These are phyloP conservation scores for Speoplatyrhinus poulsoni DNA, from an alignment of 2,113 vertebrate species.

Conservation along the genomic window DNA sequence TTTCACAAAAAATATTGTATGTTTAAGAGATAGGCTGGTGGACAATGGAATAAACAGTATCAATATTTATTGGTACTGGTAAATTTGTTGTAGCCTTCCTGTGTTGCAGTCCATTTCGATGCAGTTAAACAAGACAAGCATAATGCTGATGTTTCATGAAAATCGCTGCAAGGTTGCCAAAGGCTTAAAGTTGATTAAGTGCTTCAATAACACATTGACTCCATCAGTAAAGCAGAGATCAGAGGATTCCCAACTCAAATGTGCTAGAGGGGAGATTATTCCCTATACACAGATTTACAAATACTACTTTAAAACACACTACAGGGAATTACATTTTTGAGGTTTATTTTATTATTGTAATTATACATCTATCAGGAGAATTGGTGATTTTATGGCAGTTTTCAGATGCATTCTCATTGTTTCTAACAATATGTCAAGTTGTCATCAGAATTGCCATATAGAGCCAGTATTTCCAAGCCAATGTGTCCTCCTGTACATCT, in stretches of 20 bases:
- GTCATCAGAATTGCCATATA: background rate
- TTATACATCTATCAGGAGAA: background rate
- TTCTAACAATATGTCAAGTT: background rate
- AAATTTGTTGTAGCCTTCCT: no score
- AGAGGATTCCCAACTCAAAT: background rate
- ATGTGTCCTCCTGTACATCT: background rate
- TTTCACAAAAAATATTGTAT: no score
- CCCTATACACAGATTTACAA: constrained; percentile 15
- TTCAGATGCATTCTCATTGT: background rate
- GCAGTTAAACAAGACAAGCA: no score
- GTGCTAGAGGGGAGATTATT: constrained; percentile 1
- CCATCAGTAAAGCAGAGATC: constrained; percentile 17
- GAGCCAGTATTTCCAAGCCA: no score
- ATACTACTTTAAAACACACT: constrained; percentile 1
- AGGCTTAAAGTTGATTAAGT: background rate
- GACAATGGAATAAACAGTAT: no score
- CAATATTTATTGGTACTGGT: no score
- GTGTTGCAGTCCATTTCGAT: no score
- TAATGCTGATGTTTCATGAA: no score
- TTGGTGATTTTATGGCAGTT: background rate
- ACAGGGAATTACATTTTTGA: background rate
- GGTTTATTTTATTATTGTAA: constrained; percentile 1
- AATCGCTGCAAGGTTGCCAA: no score
- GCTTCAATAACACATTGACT: constrained; percentile 1
- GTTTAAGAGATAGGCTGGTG: no score